Percentiles rank a stretch among this genome's conserved stretches.
phyloP scores from a whole-genome alignment of 2,888 invertebrate genomes.

The Oxyscelio sp. region DNA sequence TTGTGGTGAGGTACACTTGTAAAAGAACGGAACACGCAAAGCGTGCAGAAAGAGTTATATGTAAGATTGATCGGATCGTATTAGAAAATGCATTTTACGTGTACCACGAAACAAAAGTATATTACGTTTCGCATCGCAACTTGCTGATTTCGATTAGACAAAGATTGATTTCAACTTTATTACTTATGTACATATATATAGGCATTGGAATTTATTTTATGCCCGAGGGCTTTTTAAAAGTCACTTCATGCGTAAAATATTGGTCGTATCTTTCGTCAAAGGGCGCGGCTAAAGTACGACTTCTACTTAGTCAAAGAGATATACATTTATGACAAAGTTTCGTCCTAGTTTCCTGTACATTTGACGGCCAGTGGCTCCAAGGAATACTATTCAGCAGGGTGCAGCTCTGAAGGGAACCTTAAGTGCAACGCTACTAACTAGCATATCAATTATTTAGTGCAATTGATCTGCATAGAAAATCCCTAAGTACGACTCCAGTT shows the following conservation, averaged over 20 bases:
- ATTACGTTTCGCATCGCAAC: not conserved
- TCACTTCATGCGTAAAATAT: conserved; percentile 53
- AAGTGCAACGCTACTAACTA: conserved; percentile 51
- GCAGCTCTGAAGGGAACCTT: conserved; percentile 44
- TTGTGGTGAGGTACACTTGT: conserved; percentile 1
- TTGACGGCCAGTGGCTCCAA: conserved; percentile 48
- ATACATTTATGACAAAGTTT: conserved; percentile 59
- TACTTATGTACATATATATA: no score
- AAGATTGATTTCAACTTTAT: conserved; percentile 28
- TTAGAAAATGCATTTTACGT: conserved; percentile 2
- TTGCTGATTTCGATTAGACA: not conserved
- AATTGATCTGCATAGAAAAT: conserved; percentile 45
- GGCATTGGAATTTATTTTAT: conserved; percentile 41
- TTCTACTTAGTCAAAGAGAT: conserved; percentile 38
- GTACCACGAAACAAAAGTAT: not conserved
- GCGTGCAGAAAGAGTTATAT: not conserved
- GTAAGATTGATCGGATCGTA: conserved; percentile 10
- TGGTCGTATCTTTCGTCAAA: conserved; percentile 45
- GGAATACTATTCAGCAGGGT: conserved; percentile 15
- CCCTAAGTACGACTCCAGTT: conserved; percentile 34
- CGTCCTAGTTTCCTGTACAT: conserved; percentile 52
- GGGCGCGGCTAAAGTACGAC: conserved; percentile 12
- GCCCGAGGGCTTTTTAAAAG: conserved; percentile 32
- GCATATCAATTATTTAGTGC: conserved; percentile 63
- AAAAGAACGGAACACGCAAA: conserved; percentile 31